A percentile compares a stretch with the other conserved stretches of the same genome.
These are phyloP conservation scores for Harpalus rubripes DNA, from an alignment of 2,888 invertebrate species.

Conservation along the genomic window DNA sequence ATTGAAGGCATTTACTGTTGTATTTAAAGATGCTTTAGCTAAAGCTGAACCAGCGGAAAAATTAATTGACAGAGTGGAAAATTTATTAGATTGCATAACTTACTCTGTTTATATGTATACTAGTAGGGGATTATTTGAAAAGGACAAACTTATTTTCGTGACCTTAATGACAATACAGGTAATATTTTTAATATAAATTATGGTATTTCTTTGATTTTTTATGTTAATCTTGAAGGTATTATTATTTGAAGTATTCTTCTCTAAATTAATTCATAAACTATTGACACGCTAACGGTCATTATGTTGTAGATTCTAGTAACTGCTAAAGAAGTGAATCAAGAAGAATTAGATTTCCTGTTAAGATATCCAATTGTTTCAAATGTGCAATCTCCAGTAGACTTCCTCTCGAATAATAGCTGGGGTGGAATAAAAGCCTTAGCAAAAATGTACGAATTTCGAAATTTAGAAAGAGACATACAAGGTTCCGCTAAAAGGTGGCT, in stretches of 20 bases:
- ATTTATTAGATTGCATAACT: constrained; percentile 92
- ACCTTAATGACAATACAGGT: constrained; percentile 87
- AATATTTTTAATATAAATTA: neutral
- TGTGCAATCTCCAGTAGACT: constrained; percentile 88
- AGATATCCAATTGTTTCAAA: constrained; percentile 90
- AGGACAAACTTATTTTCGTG: constrained; percentile 93
- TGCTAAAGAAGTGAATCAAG: constrained; percentile 84
- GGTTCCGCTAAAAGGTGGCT: constrained; percentile 95
- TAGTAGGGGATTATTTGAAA: constrained; percentile 93
- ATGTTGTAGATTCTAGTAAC: constrained; percentile 83
- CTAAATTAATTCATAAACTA: no score
- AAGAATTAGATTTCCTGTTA: constrained; percentile 92
- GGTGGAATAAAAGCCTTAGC: constrained; percentile 90
- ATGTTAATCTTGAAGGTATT: constrained; percentile 70
- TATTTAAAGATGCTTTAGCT: constrained; percentile 91
- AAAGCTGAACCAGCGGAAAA: constrained; percentile 85
- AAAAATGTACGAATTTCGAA: constrained; percentile 88
- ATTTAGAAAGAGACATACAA: constrained; percentile 94
- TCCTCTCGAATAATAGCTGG: constrained; percentile 89
- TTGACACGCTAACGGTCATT: no score
- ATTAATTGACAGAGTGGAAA: constrained; percentile 85
- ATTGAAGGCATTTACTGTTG: constrained; percentile 94
- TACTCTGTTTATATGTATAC: constrained; percentile 93
- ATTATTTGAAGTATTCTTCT: no score
- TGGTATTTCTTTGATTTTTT: neutral